phyloP scores from a whole-genome alignment of 2,113 vertebrate genomes.

The Psophia crepitans region DNA sequence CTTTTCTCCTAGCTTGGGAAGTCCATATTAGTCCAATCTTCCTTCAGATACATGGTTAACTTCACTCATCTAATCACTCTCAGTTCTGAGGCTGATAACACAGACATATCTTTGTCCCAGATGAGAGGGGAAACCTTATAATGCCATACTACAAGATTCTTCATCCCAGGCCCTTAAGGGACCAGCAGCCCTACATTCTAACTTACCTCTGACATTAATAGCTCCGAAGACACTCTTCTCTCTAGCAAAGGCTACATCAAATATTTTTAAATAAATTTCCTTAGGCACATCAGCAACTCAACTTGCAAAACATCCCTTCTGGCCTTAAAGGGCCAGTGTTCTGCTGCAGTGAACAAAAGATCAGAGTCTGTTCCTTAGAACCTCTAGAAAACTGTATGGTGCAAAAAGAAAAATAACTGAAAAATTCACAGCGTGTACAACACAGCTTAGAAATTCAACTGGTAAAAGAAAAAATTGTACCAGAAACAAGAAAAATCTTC shows the following conservation, averaged over 20 bases:
- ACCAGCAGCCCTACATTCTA: not conserved
- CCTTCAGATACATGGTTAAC: not conserved
- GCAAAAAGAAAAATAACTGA: not conserved
- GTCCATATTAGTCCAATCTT: not conserved
- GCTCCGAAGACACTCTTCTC: constrained; percentile 2
- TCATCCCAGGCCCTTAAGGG: not conserved
- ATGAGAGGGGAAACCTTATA: not conserved
- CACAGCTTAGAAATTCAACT: not conserved
- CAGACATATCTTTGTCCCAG: not conserved
- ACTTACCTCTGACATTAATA: not conserved
- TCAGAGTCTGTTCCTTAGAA: not conserved
- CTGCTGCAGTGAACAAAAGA: not conserved
- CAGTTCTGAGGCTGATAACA: not conserved
- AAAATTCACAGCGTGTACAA: not conserved
- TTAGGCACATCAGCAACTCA: not conserved
- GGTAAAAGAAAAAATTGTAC: not conserved
- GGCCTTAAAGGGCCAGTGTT: not conserved
- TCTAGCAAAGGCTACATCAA: not conserved
- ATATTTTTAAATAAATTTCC: constrained; percentile 1
- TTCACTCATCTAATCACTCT: not conserved
- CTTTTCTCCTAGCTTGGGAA: not conserved
- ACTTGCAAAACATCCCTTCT: not conserved
- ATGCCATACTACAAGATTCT: not conserved
- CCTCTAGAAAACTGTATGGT: not conserved
- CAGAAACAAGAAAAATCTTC: not conserved